Evolutionary conservation across 2,797 vertebrate genomes (phyloP).

Genomic region (Ctenopoma multispine): DNA sequence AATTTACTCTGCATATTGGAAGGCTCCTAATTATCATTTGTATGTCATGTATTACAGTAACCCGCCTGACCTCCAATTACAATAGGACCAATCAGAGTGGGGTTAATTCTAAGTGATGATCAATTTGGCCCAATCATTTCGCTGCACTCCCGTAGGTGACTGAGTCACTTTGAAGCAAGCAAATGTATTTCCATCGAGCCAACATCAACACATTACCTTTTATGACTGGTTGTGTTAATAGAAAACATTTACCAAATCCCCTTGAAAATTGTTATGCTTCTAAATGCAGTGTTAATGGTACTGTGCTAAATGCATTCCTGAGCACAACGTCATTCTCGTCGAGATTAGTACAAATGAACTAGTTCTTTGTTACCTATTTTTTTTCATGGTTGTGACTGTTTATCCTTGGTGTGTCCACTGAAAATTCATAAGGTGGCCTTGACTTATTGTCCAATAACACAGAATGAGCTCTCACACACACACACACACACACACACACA

Average conservation of each 20-base stretch:
- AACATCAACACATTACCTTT: conserved; percentile 66
- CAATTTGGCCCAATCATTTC: conserved; percentile 76
- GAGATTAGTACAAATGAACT: conserved; percentile 51
- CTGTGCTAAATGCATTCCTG: conserved; percentile 37
- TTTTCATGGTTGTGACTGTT: conserved; percentile 22
- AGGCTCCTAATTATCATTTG: conserved; percentile 79
- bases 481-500: too few species aligned
- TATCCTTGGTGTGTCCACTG: conserved; percentile 1
- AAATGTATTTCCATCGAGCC: conserved; percentile 64
- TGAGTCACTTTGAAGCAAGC: conserved; percentile 59
- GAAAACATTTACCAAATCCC: conserved; percentile 69
- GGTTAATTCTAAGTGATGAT: conserved; percentile 76
- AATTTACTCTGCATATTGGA: conserved; percentile 68
- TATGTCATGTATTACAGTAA: conserved; percentile 71
- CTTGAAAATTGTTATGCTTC: conserved; percentile 57
- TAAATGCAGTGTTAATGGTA: conserved; percentile 54
- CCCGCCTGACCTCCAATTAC: conserved; percentile 75
- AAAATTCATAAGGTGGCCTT: conserved; percentile 33
- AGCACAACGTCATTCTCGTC: conserved; percentile 5
- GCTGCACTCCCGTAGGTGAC: conserved; percentile 67
- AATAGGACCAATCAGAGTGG: conserved; percentile 75
- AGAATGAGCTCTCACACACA: background rate
- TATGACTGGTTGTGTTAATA: conserved; percentile 66
- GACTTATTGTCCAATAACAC: conserved; percentile 1
- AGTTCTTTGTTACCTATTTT: conserved; percentile 15